Percentiles rank a stretch among this genome's conserved stretches.
Conservation (phyloP, 2,888 invertebrate species). For the Hemaris fuciformis region DNA sequence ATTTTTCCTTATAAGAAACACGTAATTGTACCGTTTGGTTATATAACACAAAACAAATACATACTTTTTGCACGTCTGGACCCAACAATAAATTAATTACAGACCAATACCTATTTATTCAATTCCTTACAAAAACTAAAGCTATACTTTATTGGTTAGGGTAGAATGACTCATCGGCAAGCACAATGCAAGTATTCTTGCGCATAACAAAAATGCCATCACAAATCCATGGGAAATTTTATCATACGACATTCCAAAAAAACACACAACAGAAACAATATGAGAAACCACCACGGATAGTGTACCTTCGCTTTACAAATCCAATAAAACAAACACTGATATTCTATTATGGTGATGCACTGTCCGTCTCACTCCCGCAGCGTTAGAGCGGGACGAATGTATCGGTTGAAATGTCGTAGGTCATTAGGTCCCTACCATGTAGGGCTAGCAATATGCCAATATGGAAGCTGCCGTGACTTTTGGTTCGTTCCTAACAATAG, state of each 20-base stretch:
- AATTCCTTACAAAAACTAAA: background rate
- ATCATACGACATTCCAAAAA: conserved; percentile 22
- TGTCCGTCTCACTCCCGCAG: conserved; percentile 48
- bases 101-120: background rate
- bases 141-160: background rate
- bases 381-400: conserved; percentile 52
- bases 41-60: conserved; percentile 15
- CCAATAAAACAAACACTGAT: conserved; percentile 74
- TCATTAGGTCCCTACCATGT: conserved; percentile 78
- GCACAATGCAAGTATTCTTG: background rate
- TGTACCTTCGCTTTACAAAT: conserved; percentile 67
- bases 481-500: conserved; percentile 70
- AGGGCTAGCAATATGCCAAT: conserved; percentile 79
- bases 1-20: background rate
- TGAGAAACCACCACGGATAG: conserved; percentile 66
- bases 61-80: conserved; percentile 5
- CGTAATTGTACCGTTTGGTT: background rate
- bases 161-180: background rate
- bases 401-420: conserved; percentile 80
- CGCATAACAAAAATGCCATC: conserved; percentile 13
- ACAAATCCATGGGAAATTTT: conserved; percentile 32
- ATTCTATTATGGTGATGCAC: conserved; percentile 72
- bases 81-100: background rate
- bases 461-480: conserved; percentile 76
- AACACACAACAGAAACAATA: conserved; percentile 34